Conservation (phyloP, 2,113 vertebrate genomes). For the Cyanoderma ruficeps region DNA sequence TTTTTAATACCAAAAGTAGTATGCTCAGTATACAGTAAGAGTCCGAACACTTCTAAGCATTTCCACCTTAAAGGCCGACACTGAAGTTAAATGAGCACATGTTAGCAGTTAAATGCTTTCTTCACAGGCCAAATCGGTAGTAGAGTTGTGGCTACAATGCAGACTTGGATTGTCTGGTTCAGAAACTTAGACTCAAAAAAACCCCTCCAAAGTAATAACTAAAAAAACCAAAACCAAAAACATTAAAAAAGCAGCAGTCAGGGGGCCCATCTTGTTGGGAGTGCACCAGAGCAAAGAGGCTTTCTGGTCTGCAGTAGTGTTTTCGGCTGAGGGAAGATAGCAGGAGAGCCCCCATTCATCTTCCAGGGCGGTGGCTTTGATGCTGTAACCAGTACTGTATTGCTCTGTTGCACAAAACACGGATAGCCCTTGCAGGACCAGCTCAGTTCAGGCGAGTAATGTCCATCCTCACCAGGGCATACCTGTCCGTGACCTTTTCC, state of each 20-base stretch:
- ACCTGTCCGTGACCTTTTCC: conserved; percentile 87
- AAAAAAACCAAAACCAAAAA: not conserved
- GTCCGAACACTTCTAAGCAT: conserved; percentile 44
- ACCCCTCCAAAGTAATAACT: not conserved
- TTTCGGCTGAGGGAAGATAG: conserved; percentile 14
- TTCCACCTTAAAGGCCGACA: conserved; percentile 51
- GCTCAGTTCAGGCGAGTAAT: not conserved
- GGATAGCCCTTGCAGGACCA: conserved; percentile 49
- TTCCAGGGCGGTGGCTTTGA: conserved; percentile 26
- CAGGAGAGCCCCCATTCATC: conserved; percentile 15
- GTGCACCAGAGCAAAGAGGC: conserved; percentile 65
- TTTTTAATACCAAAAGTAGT: conserved; percentile 61
- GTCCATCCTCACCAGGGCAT: conserved; percentile 76
- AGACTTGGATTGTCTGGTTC: conserved; percentile 74
- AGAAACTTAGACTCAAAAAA: conserved; percentile 61
- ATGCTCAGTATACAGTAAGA: conserved; percentile 52
- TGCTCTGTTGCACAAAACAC: conserved; percentile 49
- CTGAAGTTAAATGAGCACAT: conserved; percentile 27
- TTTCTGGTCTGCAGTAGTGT: conserved; percentile 67
- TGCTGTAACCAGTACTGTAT: conserved; percentile 33
- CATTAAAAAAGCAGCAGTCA: conserved; percentile 75
- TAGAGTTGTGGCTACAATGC: conserved; percentile 62
- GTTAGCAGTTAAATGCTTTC: conserved; percentile 63
- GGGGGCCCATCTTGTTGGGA: conserved; percentile 63
- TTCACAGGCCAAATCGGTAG: conserved; percentile 67